phyloP scores from a whole-genome alignment of 2,113 vertebrate species.

The Atrichornis clamosus region DNA sequence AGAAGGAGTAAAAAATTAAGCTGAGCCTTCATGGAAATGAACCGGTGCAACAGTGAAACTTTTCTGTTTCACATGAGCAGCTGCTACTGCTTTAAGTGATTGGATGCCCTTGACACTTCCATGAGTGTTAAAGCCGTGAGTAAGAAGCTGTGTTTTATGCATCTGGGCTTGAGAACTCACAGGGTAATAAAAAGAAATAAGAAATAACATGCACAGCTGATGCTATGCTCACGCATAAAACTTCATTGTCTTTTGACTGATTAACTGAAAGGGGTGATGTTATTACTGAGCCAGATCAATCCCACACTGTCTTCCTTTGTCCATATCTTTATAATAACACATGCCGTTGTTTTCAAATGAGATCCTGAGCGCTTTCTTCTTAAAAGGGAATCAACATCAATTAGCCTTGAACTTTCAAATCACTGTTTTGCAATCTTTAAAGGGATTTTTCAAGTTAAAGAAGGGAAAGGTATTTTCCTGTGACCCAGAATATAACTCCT shows the following conservation, averaged over 20 bases:
- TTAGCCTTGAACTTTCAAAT: not conserved
- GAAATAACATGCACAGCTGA: not conserved
- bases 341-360: not conserved
- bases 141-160: slow-evolving; percentile 20
- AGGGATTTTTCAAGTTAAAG: not conserved
- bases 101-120: not conserved
- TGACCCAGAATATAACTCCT: not conserved
- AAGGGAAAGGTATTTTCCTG: not conserved
- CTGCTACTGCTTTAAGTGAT: slow-evolving; percentile 27
- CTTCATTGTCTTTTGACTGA: not conserved
- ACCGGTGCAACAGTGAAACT: not conserved
- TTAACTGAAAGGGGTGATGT: not conserved
- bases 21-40: not conserved
- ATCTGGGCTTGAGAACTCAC: not conserved
- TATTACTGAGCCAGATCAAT: not conserved
- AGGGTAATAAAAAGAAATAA: not conserved
- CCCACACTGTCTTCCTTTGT: not conserved
- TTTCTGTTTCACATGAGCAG: not conserved
- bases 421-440: not conserved
- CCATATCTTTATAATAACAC: not conserved
- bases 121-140: not conserved
- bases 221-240: not conserved
- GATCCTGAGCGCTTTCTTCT: not conserved
- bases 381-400: not conserved
- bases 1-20: not conserved